Evolutionary conservation across 2,888 invertebrate species (phyloP), one percentile per base, ranked within the genome.

Genomic region (Oscheius onirici): DNA sequence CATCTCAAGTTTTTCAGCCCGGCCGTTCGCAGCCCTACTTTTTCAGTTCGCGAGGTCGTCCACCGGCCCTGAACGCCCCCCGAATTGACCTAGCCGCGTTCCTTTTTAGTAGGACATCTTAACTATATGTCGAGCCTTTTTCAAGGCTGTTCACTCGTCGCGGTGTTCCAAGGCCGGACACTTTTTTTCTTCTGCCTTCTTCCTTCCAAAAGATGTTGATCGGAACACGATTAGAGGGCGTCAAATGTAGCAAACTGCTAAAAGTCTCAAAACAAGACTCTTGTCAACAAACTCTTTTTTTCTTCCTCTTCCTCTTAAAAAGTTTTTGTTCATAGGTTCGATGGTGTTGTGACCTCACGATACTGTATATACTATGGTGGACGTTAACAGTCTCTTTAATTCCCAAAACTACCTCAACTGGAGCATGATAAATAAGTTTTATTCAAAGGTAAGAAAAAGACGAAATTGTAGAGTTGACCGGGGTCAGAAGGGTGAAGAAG

Each of bases 351-450:
- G 63, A 63, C 49, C 34, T 63, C 63, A 26, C 26, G 15, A 13
- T n/a, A 6, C 55, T 51, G 20, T 65, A 51, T 17, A 26, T 67
- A 67, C n/a, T 67, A 70, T 70, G 70, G 70, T 70, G 61, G 70
- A 70, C 63, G 63, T 70, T 41, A 70, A 81, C 72, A 81, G 78
- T 55, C 72, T 81, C 66, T 72, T 81, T 40, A 73, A 73, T 28
- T 74, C 81, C 15, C 81, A 79, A 58, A 79, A 79, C 72, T 81
- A 81, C 70, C 74, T 81, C 69, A 81, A 79, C 52, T 81, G 81
- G 81, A 75, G 75, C 52, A 77, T 81, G 77, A 72, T 81, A 63
- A 81, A 81, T 69, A 81, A 79, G 65, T 78, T 81, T 58, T 79
- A 81, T 66, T 73, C 70, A 20, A 78, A 79, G 75, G 79, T 78